Evolutionary conservation across 2,888 invertebrate genomes (phyloP), one percentile per base, ranked within the genome.

Genomic region (Fragum fragum): DNA sequence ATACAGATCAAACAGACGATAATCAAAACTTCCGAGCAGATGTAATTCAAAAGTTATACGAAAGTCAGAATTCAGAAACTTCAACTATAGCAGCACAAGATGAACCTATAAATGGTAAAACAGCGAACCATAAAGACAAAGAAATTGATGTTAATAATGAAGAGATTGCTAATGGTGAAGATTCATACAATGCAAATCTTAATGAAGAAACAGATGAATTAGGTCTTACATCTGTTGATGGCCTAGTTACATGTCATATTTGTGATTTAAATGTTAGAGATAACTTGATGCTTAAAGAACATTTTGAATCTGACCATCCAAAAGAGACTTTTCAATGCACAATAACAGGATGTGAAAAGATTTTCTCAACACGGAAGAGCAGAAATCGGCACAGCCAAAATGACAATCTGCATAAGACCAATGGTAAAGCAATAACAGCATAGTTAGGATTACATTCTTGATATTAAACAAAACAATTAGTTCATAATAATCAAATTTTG

Each of bases 301-400:
- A 97, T 94, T 97, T 97, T 95, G 97, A 97, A 94, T 95, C 95
- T 84, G 95, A 96, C 69, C 97, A 97, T 92, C 95, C 96, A 78
- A 93, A 94, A 86, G 96, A 97, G 78, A 96, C 97, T 95, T 96
- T 96, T 90, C 96, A 96, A 83, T 97, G 97, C 95, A 96, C 96
- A n/a, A 95, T 97, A 70, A 96, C 96, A 78, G 97, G 97, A 18
- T 97, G 97, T 94, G 96, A 96, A 70, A 96, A 97, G 89, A 53
- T 83, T 28, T 96, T 97, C 68, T 97, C 97, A 95, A 96, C 97
- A 16, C 96, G 97, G 88, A 97, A 97, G 85, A 96, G 97, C 87
- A 96, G 97, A 82, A 97, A 97, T 93, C 95, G 96, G 69, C 97
- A 97, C 94, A 96, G 96, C 80, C 97, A 97, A 90, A 96, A 96